phyloP scores from a whole-genome alignment of 2,113 vertebrate genomes.

The Aldabrachelys gigantea region DNA sequence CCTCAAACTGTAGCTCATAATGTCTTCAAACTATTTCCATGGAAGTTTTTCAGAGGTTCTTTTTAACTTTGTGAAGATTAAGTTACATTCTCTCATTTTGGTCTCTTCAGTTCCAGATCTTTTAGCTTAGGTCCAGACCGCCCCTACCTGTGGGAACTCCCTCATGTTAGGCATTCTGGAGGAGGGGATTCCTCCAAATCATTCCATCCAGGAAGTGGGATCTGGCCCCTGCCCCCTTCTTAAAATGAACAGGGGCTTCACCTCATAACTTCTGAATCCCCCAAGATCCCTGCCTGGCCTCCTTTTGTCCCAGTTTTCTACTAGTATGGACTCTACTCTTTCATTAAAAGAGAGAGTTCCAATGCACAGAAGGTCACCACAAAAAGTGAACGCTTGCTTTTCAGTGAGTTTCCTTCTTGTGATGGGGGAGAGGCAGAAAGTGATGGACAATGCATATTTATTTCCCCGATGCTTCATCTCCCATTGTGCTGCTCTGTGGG shows the following conservation, averaged over 20 bases:
- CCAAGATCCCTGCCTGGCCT: background rate
- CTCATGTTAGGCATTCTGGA: background rate
- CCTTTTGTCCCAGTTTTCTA: background rate
- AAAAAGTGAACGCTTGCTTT: background rate
- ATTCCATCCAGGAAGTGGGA: background rate
- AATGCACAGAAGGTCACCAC: background rate
- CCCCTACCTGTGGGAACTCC: background rate
- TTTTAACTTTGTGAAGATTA: background rate
- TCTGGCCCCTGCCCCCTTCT: background rate
- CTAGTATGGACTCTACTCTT: background rate
- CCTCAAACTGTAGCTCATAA: background rate
- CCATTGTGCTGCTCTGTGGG: accelerated
- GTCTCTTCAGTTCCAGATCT: too few species aligned
- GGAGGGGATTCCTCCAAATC: background rate
- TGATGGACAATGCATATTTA: background rate
- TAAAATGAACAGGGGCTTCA: background rate
- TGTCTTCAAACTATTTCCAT: background rate
- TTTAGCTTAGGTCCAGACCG: background rate
- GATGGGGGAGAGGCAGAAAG: background rate
- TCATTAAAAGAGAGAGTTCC: background rate
- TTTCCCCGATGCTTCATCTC: background rate
- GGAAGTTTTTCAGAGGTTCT: background rate
- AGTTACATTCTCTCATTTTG: background rate
- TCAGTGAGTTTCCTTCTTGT: background rate
- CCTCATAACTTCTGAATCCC: background rate